These are phyloP conservation scores for Ectobius pallidus DNA, from an alignment of 2,888 invertebrate genomes.

Conservation along the genomic window DNA sequence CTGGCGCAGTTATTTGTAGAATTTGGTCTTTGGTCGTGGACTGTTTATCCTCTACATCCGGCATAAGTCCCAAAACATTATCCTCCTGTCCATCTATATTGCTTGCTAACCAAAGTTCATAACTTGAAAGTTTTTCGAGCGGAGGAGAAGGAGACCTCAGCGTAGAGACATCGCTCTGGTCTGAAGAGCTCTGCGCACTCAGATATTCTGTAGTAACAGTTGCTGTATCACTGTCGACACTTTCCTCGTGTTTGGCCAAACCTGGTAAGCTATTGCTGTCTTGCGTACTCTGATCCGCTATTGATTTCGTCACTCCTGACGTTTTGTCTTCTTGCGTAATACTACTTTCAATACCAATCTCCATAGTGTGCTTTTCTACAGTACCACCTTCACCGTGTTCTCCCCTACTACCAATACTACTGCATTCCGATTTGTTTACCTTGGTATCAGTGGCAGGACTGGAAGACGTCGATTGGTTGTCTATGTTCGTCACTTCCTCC, in stretches of 20 bases:
- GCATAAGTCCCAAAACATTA: no score
- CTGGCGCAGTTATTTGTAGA: conserved; percentile 9
- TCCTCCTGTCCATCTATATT: no score
- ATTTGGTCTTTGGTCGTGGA: conserved; percentile 20
- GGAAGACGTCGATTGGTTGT: not conserved
- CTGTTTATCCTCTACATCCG: not conserved
- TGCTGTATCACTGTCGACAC: no score
- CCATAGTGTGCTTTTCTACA: no score
- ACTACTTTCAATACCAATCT: no score
- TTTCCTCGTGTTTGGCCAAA: no score
- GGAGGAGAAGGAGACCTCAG: not conserved
- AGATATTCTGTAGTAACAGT: no score
- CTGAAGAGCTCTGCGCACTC: no score
- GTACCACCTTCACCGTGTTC: not conserved
- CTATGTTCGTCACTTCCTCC: not conserved
- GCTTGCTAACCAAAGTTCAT: not conserved
- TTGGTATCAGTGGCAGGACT: not conserved
- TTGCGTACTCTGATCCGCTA: no score
- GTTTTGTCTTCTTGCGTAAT: no score
- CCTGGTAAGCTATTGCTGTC: no score
- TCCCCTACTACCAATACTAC: not conserved
- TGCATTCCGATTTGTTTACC: not conserved
- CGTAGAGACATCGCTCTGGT: no score
- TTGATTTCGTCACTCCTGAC: not conserved
- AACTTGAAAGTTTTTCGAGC: not conserved